Evolutionary conservation across 2,113 vertebrate species (phyloP), one percentile per base, ranked within the genome.

Genomic region (Sinocyclocheilus grahami): DNA sequence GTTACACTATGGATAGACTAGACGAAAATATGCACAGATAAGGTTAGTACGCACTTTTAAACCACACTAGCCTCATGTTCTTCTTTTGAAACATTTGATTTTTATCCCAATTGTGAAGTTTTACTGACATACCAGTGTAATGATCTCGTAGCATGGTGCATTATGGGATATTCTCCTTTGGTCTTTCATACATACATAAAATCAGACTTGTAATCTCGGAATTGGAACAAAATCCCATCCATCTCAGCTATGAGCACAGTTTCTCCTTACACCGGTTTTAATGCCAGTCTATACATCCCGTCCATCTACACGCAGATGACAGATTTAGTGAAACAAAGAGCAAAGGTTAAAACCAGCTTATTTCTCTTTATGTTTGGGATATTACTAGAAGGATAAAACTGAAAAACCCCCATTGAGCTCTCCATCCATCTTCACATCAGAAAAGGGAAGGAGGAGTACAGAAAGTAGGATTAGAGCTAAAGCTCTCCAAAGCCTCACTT

Each of bases 301-400:
- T n/a, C 78, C 42, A 1, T 82, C 42, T 83, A 71, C 24, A 71
- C n/a, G 18, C 63, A 27, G 8, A 33, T 33, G 24, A 51, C 65
- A 58, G 30, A 83, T 58, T 24, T 67, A 82, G 55, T 33, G 3
- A 63, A 63, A 42, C 16, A 22, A 58, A 39, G 10, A 58, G 16
- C 20, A 33, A 69, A 33, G 39, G 80, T 33, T 74, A 83, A 74
- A 83, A 74, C 67, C 67, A 74, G 67, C 67, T 74, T 74, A 58
- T 58, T 18, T 74, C 30, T 58, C 30, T 83, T 33, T 58, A 33
- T n/a, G 27, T 24, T 58, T 55, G 48, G 20, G 51, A 74, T 71
- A 58, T 71, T 72, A 18, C 48, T 18, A 33, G 82, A 83, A 12
- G 22, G 67, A 83, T 58, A 55, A 74, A 46, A 53, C 4, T 1